phyloP scores from a whole-genome alignment of 1,140 invertebrate species.

The Oreohelix idahoensis region DNA sequence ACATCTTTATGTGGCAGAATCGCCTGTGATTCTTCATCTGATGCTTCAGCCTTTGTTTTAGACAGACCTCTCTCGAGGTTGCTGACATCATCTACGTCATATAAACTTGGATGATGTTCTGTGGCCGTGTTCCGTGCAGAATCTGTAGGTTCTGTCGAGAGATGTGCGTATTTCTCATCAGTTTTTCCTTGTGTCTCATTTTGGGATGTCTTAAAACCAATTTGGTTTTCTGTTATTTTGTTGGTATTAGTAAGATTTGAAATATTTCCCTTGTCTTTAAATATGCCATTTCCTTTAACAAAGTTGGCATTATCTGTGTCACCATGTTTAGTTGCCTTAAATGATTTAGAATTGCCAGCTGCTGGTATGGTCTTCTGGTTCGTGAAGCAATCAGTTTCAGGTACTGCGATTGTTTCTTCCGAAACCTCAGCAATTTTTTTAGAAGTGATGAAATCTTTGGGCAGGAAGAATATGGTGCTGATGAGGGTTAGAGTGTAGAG shows the following conservation, averaged over 20 bases:
- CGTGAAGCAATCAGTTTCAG: not conserved
- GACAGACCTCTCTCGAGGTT: not conserved
- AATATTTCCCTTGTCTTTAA: not conserved
- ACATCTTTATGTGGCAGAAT: not conserved
- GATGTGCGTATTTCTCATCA: not conserved
- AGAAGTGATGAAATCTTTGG: conserved; percentile 45
- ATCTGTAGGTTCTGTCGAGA: not conserved
- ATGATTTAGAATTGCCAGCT: not conserved
- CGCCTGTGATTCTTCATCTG: not conserved
- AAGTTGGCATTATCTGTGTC: not conserved
- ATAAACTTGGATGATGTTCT: not conserved
- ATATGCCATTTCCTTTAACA: not conserved
- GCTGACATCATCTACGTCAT: not conserved
- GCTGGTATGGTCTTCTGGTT: not conserved
- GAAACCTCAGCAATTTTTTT: not conserved
- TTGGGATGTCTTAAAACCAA: not conserved
- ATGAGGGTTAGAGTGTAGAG: conserved; percentile 43
- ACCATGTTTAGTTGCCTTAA: not conserved
- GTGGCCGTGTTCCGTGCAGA: not conserved
- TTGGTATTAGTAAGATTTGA: not conserved
- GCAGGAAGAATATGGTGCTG: conserved; percentile 52
- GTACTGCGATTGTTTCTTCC: not conserved
- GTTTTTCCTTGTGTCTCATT: not conserved
- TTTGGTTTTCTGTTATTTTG: too few species aligned
- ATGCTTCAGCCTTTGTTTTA: not conserved